These are phyloP conservation scores for Prunella strophiata DNA, from an alignment of 2,797 vertebrate species.

Conservation along the genomic window DNA sequence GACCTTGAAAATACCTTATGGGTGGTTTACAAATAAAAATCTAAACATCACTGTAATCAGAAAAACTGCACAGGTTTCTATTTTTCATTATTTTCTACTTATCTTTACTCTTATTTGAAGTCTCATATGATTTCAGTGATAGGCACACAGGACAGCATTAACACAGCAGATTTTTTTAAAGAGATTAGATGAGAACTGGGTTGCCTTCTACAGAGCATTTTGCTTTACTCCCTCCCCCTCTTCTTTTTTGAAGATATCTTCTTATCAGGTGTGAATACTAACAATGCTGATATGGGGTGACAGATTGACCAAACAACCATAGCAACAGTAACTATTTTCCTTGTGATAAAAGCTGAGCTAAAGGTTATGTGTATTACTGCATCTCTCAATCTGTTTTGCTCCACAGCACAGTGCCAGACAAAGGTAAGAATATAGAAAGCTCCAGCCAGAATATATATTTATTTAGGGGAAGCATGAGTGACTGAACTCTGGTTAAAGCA, in stretches of 20 bases:
- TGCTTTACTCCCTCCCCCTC: neutral
- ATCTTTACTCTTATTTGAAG: neutral
- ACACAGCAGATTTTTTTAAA: constrained; percentile 13
- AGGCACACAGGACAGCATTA: neutral
- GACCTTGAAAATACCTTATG: constrained; percentile 53
- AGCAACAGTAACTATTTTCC: constrained; percentile 55
- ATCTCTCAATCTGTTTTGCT: constrained; percentile 51
- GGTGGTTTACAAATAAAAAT: constrained; percentile 29
- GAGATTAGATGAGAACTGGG: constrained; percentile 6
- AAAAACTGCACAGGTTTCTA: neutral
- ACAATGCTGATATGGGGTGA: constrained; percentile 49
- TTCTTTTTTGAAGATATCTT: neutral
- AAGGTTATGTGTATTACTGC: constrained; percentile 58
- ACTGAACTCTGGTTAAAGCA: neutral
- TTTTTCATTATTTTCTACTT: constrained; percentile 31
- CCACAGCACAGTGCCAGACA: neutral
- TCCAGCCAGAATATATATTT: neutral
- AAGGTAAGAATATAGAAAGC: neutral
- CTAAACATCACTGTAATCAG: constrained; percentile 32
- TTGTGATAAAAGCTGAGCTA: constrained; percentile 50
- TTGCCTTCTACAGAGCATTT: neutral
- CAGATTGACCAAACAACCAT: constrained; percentile 47
- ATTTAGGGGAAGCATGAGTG: neutral
- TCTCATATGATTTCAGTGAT: neutral
- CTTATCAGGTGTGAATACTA: constrained; percentile 58